These are phyloP conservation scores for Proisotoma minuta DNA, from an alignment of 2,888 invertebrate species.

Conservation along the genomic window DNA sequence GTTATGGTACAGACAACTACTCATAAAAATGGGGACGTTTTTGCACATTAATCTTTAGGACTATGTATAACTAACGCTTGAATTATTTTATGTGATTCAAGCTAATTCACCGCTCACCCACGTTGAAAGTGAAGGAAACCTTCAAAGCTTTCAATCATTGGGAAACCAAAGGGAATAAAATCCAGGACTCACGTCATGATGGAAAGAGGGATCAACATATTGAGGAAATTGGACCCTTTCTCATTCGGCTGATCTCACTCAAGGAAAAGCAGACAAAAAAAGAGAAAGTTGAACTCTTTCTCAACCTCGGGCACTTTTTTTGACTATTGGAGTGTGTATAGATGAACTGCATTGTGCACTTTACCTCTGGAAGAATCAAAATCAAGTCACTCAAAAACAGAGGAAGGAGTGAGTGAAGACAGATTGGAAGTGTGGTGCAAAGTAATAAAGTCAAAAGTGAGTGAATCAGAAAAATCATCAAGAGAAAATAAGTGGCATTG, in stretches of 20 bases:
- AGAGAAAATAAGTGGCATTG: not conserved
- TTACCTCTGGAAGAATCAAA: not conserved
- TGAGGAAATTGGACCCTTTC: conserved; percentile 8
- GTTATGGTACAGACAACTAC: too few relatives aligned
- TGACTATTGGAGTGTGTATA: not conserved
- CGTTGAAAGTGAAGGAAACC: too few relatives aligned
- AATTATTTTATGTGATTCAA: too few relatives aligned
- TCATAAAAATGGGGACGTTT: too few relatives aligned
- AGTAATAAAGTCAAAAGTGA: not conserved
- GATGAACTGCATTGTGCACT: not conserved
- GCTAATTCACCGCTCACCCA: too few relatives aligned
- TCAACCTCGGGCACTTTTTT: not conserved
- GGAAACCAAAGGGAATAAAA: not conserved
- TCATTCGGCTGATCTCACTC: not conserved
- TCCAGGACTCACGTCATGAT: not conserved
- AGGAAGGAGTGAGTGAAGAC: not conserved
- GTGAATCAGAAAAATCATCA: not conserved
- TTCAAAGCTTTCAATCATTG: not conserved
- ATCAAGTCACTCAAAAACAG: not conserved
- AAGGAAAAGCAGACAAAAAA: not conserved
- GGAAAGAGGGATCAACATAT: conserved; percentile 6
- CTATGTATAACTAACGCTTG: too few relatives aligned
- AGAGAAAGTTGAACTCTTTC: not conserved
- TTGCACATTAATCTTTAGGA: too few relatives aligned
- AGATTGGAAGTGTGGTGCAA: not conserved